A percentile compares a stretch with the other conserved stretches of the same genome.
phyloP scores from a whole-genome alignment of 2,113 vertebrate genomes.

The Orcinus orca region DNA sequence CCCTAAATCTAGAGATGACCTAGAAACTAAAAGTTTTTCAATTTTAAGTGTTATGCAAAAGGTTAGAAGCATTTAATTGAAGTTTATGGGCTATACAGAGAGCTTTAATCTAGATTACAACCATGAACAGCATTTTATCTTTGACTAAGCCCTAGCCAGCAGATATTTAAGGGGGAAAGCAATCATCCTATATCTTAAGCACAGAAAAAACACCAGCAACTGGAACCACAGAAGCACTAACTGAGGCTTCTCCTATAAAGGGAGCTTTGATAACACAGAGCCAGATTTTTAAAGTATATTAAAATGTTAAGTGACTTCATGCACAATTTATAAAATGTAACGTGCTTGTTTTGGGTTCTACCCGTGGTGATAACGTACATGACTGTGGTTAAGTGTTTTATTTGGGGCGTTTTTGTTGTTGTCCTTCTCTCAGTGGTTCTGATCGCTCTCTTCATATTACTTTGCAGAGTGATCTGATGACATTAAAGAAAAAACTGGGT shows the following conservation, averaged over 20 bases:
- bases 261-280: conserved; percentile 36
- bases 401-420: not conserved
- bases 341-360: conserved; percentile 50
- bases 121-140: conserved; percentile 33
- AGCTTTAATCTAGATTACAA: conserved; percentile 60
- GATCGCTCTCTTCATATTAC: not conserved
- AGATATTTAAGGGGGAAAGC: conserved; percentile 34
- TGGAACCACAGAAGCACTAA: not conserved
- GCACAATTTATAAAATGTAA: conserved; percentile 54
- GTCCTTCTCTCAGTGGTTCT: not conserved
- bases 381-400: not conserved
- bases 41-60: conserved; percentile 60
- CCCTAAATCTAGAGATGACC: conserved; percentile 47
- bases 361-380: not conserved
- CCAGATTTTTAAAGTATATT: conserved; percentile 17
- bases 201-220: not conserved
- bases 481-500: not conserved
- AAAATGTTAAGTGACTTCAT: conserved; percentile 48
- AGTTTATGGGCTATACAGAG: not conserved
- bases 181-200: not conserved
- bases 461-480: not conserved
- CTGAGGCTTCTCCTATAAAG: not conserved
- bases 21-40: conserved; percentile 60
- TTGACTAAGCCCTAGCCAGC: not conserved
- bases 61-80: conserved; percentile 55